Conservation (phyloP, 2,888 invertebrate genomes). For the Lepidochrysops patricia region DNA sequence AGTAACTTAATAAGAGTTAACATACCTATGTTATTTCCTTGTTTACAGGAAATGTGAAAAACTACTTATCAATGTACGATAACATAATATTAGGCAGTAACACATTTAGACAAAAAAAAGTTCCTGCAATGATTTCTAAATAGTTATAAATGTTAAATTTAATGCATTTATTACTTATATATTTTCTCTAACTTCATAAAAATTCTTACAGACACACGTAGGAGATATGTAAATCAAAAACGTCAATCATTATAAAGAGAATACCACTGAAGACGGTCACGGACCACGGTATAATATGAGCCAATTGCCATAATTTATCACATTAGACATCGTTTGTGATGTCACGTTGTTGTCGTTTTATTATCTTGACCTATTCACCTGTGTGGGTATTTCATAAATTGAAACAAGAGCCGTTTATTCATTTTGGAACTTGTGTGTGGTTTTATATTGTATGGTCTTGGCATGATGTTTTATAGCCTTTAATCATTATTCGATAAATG, state of each 20-base stretch:
- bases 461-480: no score
- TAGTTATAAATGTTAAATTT: no score
- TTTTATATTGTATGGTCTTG: not conserved
- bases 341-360: not conserved
- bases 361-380: constrained; percentile 7
- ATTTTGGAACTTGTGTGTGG: not conserved
- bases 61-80: not conserved
- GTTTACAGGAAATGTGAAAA: not conserved
- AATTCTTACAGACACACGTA: no score
- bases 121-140: not conserved
- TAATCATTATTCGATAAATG: no score
- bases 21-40: not conserved
- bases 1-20: not conserved
- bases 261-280: not conserved
- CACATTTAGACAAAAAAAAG: not conserved
- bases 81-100: not conserved
- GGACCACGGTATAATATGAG: not conserved
- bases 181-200: no score
- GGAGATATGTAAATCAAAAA: not conserved
- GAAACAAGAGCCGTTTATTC: not conserved
- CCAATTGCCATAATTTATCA: constrained; percentile 8
- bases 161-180: no score
- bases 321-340: constrained; percentile 3
- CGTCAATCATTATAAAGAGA: not conserved
- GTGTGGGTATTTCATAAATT: not conserved